A percentile compares a stretch with the other conserved stretches of the same genome.
These are phyloP conservation scores for Ennomos quercinarius DNA, from an alignment of 2,888 invertebrate genomes.

Conservation along the genomic window DNA sequence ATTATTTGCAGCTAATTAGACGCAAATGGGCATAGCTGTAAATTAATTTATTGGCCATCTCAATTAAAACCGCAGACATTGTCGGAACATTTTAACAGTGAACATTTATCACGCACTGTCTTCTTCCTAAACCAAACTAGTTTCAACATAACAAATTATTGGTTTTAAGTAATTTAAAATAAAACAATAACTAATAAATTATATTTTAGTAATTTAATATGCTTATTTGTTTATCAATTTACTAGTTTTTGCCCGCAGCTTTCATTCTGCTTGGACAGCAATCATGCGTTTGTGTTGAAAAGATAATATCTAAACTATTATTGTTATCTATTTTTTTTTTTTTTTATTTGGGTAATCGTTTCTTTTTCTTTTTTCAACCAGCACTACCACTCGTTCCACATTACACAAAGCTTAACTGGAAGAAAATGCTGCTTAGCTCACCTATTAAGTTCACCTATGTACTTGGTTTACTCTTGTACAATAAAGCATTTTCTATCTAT, in stretches of 20 bases:
- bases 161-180: conserved; percentile 13
- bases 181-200: conserved; percentile 35
- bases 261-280: not conserved
- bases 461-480: too few species aligned
- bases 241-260: conserved; percentile 16
- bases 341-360: too few species aligned
- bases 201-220: conserved; percentile 14
- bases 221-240: conserved; percentile 8
- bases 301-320: too few species aligned
- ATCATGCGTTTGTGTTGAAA: not conserved
- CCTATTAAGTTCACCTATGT: too few species aligned
- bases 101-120: conserved; percentile 38
- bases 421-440: too few species aligned
- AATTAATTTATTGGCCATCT: conserved; percentile 20
- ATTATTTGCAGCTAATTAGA: conserved; percentile 18
- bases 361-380: too few species aligned
- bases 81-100: conserved; percentile 31
- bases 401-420: too few species aligned
- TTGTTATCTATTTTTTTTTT: too few species aligned
- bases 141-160: conserved; percentile 25
- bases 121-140: conserved; percentile 41
- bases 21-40: conserved; percentile 26
- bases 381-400: too few species aligned
- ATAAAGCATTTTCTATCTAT: too few species aligned
- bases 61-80: conserved; percentile 24